Base-by-base conservation (phyloP, 1,140 invertebrate genomes). In the Scaptomyza montana region DNA sequence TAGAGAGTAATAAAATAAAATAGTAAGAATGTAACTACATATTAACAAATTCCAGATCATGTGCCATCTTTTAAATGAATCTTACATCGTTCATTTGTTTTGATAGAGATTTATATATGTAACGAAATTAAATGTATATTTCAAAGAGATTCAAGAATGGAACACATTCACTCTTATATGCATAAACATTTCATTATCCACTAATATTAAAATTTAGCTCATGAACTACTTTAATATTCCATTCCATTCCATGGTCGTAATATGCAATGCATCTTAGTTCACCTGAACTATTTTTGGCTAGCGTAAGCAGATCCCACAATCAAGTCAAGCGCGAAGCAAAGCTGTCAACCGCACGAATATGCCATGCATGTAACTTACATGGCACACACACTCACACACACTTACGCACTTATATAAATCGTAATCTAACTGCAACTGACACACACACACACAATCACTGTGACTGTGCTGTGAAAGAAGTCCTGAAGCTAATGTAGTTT, bases 401-500 rank as follows among this genome's bases (percentile, higher is more conserved):
- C 25, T 10, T 16, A 59, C 49, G 13, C 49, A 50, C 25, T 19
- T 54, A 62, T 57, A 51, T 69, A 36, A 21, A 70, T 46, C 65
- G 72, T 64, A 66, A 50, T 46, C 69, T 61, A 54, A 59, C 80
- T 85, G 81, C 69, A 85, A 47, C 81, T 86, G 81, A 85, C 61
- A 43, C 61, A 61, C 5, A 41, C 10, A 64, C 16, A 16, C 16
- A 16, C 16, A 16, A 16, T 16, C 16, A 16, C 16, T 16, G 16
- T 16, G 16, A 16, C 3, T 25, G 21, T 1, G 39, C 16, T 60
- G 41, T 39, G 1, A 5, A n/a, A 50, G 13, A 39, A 7, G 57
- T 39, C 59, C 66, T 84, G 80, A 66, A 77, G 77, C 81, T 85
- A 85, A 85, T 82, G 80, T 66, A 81, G 81, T 85, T 85, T 85